phyloP scores from a whole-genome alignment of 2,797 vertebrate genomes.

The Sternotherus odoratus region DNA sequence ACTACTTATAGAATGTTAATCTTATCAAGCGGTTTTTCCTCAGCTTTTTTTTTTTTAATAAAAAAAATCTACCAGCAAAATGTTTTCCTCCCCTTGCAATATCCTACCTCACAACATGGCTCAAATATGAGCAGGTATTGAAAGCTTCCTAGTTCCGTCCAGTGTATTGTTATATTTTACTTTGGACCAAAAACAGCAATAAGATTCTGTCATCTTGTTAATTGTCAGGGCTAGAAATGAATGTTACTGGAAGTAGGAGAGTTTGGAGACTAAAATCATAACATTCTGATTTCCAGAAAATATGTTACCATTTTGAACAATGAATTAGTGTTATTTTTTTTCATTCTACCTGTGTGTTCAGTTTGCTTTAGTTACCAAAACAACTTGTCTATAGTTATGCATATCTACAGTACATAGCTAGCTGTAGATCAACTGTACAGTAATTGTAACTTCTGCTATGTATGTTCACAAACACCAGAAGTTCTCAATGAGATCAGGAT shows the following conservation, averaged over 20 bases:
- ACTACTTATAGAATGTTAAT: not conserved
- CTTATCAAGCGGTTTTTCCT: not conserved
- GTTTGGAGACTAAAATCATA: not conserved
- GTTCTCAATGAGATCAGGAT: conserved; percentile 38
- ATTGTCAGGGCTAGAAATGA: not conserved
- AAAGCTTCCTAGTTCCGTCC: not conserved
- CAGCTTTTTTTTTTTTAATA: not conserved
- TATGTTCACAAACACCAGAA: not conserved
- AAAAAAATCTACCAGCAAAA: not conserved
- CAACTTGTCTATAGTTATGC: not conserved
- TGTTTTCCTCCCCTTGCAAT: not conserved
- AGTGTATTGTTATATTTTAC: not conserved
- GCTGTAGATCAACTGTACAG: not conserved
- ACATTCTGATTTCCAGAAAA: not conserved
- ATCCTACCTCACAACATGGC: not conserved
- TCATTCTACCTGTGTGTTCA: not conserved
- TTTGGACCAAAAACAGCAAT: not conserved
- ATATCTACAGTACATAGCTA: not conserved
- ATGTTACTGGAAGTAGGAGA: not conserved
- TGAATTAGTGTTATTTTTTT: not conserved
- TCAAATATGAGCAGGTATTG: not conserved
- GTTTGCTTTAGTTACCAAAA: conserved; percentile 8
- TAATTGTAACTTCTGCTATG: not conserved
- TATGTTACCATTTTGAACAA: not conserved
- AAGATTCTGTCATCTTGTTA: not conserved